A percentile compares a stretch with the other conserved stretches of the same genome.
These are phyloP conservation scores for Acanthococcus lagerstroemiae DNA, from an alignment of 2,888 invertebrate species.

Conservation along the genomic window DNA sequence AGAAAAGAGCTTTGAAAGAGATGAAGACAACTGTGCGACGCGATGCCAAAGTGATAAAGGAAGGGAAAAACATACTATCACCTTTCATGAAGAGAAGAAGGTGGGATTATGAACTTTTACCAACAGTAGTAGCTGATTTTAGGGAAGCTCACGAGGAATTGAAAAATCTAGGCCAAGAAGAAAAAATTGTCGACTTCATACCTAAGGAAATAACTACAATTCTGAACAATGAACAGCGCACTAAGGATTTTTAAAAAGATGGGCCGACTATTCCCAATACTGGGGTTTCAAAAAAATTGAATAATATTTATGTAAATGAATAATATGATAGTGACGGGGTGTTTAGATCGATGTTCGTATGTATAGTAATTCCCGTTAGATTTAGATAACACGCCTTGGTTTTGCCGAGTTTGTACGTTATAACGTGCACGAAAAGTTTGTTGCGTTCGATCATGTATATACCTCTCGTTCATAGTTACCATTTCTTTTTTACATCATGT, in stretches of 20 bases:
- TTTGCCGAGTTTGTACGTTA: too few relatives aligned
- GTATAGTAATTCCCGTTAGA: too few relatives aligned
- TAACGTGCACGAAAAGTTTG: too few relatives aligned
- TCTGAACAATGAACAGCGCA: not conserved
- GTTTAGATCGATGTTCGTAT: too few relatives aligned
- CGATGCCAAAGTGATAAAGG: not conserved
- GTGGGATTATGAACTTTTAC: not conserved
- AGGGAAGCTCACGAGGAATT: not conserved
- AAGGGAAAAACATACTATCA: not conserved
- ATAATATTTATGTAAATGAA: not conserved
- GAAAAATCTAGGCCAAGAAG: not conserved
- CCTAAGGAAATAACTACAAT: not conserved
- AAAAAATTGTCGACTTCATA: not conserved
- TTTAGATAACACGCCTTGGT: too few relatives aligned
- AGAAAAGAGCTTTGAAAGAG: not conserved
- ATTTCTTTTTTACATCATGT: too few relatives aligned
- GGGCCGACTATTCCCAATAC: not conserved
- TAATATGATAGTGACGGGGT: not conserved
- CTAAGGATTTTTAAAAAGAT: not conserved
- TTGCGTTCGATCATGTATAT: too few relatives aligned
- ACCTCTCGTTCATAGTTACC: too few relatives aligned
- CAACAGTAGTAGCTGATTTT: not conserved
- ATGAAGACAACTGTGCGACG: not conserved
- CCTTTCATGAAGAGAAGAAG: not conserved
- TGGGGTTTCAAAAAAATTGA: not conserved